Conservation (phyloP, 2,113 vertebrate species). For the Gnathonemus echidnorhynchus region DNA sequence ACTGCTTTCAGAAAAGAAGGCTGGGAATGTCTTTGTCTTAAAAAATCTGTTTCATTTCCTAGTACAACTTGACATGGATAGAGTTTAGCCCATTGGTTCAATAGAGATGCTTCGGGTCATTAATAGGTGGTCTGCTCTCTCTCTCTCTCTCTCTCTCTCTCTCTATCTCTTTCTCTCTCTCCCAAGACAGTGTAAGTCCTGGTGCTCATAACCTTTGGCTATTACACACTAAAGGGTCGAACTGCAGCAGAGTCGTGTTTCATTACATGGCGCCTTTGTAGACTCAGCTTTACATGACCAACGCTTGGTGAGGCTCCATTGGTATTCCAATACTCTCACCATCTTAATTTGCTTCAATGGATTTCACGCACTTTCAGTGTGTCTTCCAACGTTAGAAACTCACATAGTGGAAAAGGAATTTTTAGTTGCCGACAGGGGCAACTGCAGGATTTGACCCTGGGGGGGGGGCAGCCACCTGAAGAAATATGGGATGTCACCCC, state of each 20-base stretch:
- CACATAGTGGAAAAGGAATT: background rate
- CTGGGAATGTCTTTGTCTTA: background rate
- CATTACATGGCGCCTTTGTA: background rate
- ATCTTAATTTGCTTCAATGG: background rate
- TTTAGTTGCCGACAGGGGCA: background rate
- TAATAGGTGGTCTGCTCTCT: background rate
- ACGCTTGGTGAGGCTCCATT: background rate
- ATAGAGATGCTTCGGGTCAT: background rate
- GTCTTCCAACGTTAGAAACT: background rate
- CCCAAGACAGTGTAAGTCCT: background rate
- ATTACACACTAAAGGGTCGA: background rate
- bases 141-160: background rate
- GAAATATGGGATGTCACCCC: background rate
- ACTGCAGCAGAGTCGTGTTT: background rate
- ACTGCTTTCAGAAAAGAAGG: background rate
- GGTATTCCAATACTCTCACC: background rate
- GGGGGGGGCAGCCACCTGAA: background rate
- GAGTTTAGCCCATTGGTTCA: background rate
- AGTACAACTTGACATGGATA: background rate
- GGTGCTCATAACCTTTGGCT: background rate
- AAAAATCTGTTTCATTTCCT: background rate
- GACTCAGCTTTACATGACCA: background rate
- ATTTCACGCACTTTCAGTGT: background rate
- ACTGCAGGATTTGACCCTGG: background rate
- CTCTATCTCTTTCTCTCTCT: background rate